Conservation (phyloP, 2,797 vertebrate genomes). For the Hemitrygon akajei region DNA sequence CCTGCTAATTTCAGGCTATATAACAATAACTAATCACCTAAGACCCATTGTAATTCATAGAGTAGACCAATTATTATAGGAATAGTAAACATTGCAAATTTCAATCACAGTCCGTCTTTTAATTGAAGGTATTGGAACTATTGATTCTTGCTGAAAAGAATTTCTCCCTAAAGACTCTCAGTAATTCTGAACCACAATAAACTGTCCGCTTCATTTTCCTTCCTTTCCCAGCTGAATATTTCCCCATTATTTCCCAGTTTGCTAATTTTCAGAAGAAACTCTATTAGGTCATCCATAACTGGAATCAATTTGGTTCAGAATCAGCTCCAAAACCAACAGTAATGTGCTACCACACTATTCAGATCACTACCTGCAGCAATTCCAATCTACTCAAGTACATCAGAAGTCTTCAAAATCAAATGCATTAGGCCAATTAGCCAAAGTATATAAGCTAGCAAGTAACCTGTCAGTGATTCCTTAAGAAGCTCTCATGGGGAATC, state of each 20-base stretch:
- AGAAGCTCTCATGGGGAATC: neutral
- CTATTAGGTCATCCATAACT: neutral
- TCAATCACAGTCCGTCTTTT: neutral
- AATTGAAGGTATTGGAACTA: neutral
- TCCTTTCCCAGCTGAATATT: neutral
- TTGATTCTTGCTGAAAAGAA: neutral
- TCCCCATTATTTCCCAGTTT: neutral
- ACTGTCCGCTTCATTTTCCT: neutral
- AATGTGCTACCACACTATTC: neutral
- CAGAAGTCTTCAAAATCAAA: neutral
- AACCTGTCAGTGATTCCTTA: neutral
- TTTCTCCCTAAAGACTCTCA: neutral
- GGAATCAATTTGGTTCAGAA: neutral
- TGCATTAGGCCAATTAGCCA: neutral
- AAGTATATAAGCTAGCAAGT: neutral
- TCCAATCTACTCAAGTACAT: neutral
- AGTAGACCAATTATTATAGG: neutral
- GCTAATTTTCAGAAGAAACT: neutral
- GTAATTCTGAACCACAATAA: neutral
- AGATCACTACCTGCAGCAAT: neutral
- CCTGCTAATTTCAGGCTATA: neutral
- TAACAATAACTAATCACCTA: neutral
- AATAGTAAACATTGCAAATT: neutral
- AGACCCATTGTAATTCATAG: too few relatives aligned
- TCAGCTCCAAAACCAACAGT: neutral